A percentile compares a stretch with the other conserved stretches of the same genome.
Evolutionary conservation across 2,797 vertebrate genomes (phyloP).

Genomic region (Characodon lateralis): DNA sequence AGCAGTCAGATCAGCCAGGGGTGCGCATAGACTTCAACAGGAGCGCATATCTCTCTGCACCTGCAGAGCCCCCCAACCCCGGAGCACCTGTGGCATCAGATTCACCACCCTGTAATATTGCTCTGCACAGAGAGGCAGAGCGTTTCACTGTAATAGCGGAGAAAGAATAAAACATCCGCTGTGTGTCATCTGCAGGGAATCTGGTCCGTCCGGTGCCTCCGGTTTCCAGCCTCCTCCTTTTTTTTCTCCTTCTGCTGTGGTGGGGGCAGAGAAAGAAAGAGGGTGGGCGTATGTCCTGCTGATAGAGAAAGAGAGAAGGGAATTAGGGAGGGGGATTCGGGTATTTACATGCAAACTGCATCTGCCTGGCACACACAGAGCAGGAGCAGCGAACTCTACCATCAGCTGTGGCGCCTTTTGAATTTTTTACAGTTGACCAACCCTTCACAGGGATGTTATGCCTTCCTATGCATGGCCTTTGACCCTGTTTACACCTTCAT

Average conservation of each 20-base stretch:
- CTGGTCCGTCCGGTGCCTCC: conserved; percentile 68
- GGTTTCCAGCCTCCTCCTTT: conserved; percentile 32
- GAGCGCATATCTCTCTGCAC: conserved; percentile 7
- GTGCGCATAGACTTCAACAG: conserved; percentile 37
- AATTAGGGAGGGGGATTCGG: background rate
- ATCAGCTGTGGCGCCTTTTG: background rate
- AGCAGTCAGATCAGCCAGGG: conserved; percentile 34
- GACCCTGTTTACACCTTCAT: conserved; percentile 15
- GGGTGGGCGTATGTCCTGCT: conserved; percentile 34
- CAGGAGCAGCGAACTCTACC: conserved; percentile 21
- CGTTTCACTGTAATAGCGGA: conserved; percentile 32
- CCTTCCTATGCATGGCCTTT: conserved; percentile 50
- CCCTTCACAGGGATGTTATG: background rate
- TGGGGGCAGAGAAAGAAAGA: conserved; percentile 12
- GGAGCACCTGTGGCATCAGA: conserved; percentile 61
- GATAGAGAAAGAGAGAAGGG: conserved; percentile 12
- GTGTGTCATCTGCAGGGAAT: conserved; percentile 61
- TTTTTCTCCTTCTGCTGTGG: background rate
- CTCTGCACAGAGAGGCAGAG: background rate
- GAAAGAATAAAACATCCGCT: background rate
- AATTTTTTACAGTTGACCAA: background rate
- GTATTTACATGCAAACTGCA: conserved; percentile 66
- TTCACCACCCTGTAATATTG: conserved; percentile 2
- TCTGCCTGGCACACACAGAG: conserved; percentile 44
- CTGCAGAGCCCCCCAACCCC: conserved; percentile 10